Base-by-base conservation (phyloP, 2,113 vertebrate species). In the Thunnus thynnus region DNA sequence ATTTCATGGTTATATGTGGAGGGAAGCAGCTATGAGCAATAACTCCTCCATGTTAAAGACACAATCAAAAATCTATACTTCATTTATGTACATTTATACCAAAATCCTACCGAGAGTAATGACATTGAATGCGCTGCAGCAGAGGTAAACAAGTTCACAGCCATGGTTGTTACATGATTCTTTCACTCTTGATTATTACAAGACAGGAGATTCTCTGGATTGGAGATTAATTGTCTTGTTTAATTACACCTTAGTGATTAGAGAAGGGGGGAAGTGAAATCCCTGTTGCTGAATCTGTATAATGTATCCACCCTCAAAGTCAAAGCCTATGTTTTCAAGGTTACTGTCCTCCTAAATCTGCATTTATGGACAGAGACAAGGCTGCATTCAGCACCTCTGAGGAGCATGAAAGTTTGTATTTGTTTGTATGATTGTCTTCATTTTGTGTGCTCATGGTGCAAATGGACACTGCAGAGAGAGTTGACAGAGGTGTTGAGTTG, bases 231-330 rank as follows among this genome's bases (percentile, higher is more conserved):
- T 89, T 88, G 90, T 87, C 84, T 89, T 89, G 71, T 89, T 93
- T 92, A 90, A 91, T 94, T 92, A 87, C 78, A 87, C 86, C 70
- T 88, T 56, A 17, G 82, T 85, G 81, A 92, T 91, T 84, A 87
- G 50, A 79, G 66, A 51, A 68, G 66, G 71, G 68, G 82, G 12
- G 65, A 61, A 66, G 72, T 82, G n/a, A 80, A 89, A 80, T 93
- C 86, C 79, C 82, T 52, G 50, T 80, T 88, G 86, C 75, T 72
- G 57, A 82, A 54, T 58, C 41, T 66, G 52, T 85, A 70, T 84
- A 78, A 83, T 66, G 44, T 25, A 32, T 75, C 36, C 22, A 6
- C 32, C 71, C 76, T 86, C 74, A 90, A 86, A 85, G 90, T 91
- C 83, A 85, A 80, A 80, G 54, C 27, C 50, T 25, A 41, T 61